These are phyloP conservation scores for Caerostris extrusa DNA, from an alignment of 1,140 invertebrate genomes.

Conservation along the genomic window DNA sequence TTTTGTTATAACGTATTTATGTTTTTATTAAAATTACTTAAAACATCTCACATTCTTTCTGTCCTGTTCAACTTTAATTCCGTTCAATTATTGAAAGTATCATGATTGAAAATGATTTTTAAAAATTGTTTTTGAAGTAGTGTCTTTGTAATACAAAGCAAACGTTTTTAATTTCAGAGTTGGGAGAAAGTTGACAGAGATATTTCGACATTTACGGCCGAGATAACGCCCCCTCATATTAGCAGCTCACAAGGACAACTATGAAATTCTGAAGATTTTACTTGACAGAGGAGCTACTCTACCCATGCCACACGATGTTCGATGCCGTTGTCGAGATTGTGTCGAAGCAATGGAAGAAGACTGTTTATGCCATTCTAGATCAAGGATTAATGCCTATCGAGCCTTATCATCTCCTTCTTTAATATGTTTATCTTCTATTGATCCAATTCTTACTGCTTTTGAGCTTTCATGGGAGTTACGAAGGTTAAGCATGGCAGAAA, in stretches of 20 bases:
- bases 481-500: constrained; percentile 95
- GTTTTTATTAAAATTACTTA: no score
- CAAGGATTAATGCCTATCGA: constrained; percentile 94
- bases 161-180: constrained; percentile 84
- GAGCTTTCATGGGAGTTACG: constrained; percentile 98
- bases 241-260: constrained; percentile 97
- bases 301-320: constrained; percentile 94
- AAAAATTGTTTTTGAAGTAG: no score
- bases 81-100: no score
- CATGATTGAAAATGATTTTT: no score
- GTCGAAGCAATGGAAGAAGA: constrained; percentile 91
- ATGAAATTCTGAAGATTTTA: constrained; percentile 98
- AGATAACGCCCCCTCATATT: constrained; percentile 98
- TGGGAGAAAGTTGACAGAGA: constrained; percentile 94
- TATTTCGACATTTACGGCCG: constrained; percentile 96
- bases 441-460: constrained; percentile 98
- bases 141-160: no score
- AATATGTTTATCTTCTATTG: constrained; percentile 96
- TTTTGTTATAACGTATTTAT: no score
- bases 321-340: constrained; percentile 94
- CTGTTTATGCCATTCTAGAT: constrained; percentile 93
- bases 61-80: no score
- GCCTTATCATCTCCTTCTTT: constrained; percentile 97
- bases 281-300: constrained; percentile 94
- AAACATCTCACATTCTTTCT: no score